Evolutionary conservation across 2,888 invertebrate genomes (phyloP).

Genomic region (Trachelus troglodyta): DNA sequence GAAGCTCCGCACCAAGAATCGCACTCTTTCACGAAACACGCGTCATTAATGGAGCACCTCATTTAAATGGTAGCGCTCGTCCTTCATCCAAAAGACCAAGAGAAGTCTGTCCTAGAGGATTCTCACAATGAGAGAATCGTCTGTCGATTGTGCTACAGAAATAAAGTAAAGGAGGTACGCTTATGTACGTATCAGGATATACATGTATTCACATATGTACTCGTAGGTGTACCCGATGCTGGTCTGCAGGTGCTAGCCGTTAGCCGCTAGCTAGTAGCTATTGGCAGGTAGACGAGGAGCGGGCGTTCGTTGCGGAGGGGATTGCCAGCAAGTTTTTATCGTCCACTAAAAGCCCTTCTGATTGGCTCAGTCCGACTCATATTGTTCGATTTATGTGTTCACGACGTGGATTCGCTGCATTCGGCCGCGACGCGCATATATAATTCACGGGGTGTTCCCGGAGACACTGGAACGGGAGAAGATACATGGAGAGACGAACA

Average conservation of each 20-base stretch:
- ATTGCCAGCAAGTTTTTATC: constrained; percentile 30
- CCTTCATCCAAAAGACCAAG: neutral
- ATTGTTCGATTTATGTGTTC: constrained; percentile 34
- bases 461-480: neutral
- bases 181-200: neutral
- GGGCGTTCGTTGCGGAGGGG: neutral
- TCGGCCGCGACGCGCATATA: constrained; percentile 27
- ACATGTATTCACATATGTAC: neutral
- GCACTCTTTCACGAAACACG: neutral
- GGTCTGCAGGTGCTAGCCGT: no score
- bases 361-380: constrained; percentile 26
- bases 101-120: neutral
- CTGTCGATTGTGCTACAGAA: neutral
- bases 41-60: no score
- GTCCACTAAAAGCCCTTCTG: constrained; percentile 25
- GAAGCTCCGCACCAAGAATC: no score
- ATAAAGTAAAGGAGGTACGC: neutral
- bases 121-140: no score
- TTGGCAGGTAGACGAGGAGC: neutral
- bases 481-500: neutral
- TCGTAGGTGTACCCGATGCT: no score
- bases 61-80: neutral
- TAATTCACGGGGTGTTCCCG: constrained; percentile 29
- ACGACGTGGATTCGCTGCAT: constrained; percentile 25
- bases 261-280: no score